Evolutionary conservation across 2,113 vertebrate genomes (phyloP).

Genomic region (Mormoops blainvillei): DNA sequence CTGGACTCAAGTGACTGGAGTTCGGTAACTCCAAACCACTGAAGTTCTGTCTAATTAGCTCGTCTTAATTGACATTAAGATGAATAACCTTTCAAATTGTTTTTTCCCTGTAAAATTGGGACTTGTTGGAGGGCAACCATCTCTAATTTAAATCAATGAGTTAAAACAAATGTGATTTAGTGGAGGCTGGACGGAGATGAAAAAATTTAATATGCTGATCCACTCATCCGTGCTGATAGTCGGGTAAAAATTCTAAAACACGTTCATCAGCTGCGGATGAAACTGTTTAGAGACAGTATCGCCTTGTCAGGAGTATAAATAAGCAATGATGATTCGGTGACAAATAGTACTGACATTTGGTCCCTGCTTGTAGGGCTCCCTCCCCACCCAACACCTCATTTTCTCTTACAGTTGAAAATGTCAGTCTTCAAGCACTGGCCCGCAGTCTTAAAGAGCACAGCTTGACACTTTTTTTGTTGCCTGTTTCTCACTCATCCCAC

Average conservation of each 20-base stretch:
- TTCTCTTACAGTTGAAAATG: not conserved
- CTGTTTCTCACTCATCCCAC: not conserved
- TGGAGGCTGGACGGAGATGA: constrained; percentile 35
- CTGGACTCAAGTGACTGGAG: fast-evolving
- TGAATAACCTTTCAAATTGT: constrained; percentile 49
- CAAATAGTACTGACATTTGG: fast-evolving
- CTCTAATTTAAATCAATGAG: constrained; percentile 64
- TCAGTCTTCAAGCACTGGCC: not conserved
- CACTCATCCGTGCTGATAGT: constrained; percentile 5
- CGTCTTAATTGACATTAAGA: constrained; percentile 53
- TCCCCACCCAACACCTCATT: not conserved
- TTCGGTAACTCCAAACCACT: not conserved
- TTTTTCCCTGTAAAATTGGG: constrained; percentile 37
- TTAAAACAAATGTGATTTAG: constrained; percentile 65
- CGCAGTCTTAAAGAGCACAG: not conserved
- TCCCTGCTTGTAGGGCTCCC: fast-evolving
- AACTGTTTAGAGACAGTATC: not conserved
- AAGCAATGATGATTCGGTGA: fast-evolving
- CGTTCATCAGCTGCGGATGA: not conserved
- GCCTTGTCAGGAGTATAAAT: fast-evolving
- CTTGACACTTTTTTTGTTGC: constrained; percentile 44
- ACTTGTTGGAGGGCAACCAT: constrained; percentile 41
- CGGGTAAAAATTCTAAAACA: not conserved
- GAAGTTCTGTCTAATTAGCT: constrained; percentile 37
- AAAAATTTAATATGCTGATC: constrained; percentile 37